Conservation (phyloP, 2,888 invertebrate species). For the Stegana nigrithorax region DNA sequence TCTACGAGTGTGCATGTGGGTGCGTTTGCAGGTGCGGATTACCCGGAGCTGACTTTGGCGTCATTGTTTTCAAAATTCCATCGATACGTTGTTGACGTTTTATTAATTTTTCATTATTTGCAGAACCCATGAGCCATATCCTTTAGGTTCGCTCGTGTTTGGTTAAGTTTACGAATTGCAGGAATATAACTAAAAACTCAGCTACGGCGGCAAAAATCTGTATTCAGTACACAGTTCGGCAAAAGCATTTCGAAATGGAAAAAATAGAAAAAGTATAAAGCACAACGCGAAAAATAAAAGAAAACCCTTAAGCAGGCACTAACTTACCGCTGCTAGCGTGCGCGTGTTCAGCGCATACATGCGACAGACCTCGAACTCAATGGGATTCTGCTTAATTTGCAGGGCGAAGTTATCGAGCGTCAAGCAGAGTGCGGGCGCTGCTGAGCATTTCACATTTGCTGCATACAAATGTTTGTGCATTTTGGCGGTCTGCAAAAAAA, state of each 20-base stretch:
- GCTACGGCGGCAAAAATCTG: too few relatives aligned
- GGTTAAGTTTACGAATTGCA: conserved; percentile 41
- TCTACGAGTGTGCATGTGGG: not conserved
- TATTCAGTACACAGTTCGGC: too few relatives aligned
- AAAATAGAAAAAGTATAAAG: not conserved
- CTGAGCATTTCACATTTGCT: not conserved
- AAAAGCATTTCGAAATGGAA: too few relatives aligned
- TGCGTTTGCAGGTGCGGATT: not conserved
- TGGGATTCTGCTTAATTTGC: conserved; percentile 49
- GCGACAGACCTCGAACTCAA: conserved; percentile 43
- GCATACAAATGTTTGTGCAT: not conserved
- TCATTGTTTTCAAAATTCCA: too few relatives aligned
- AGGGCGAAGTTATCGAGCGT: conserved; percentile 42
- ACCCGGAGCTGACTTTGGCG: not conserved
- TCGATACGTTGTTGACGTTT: too few relatives aligned
- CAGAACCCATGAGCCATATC: not conserved
- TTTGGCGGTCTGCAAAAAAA: not conserved
- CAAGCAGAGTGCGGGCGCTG: not conserved
- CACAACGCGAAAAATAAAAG: not conserved
- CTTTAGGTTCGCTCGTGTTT: conserved; percentile 21
- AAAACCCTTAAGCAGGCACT: not conserved
- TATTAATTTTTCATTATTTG: too few relatives aligned
- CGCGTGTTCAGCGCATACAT: conserved; percentile 49
- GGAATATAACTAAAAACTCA: conserved; percentile 43
- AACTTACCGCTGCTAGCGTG: conserved; percentile 38